phyloP scores from a whole-genome alignment of 2,113 vertebrate species.

The Penelope pileata region DNA sequence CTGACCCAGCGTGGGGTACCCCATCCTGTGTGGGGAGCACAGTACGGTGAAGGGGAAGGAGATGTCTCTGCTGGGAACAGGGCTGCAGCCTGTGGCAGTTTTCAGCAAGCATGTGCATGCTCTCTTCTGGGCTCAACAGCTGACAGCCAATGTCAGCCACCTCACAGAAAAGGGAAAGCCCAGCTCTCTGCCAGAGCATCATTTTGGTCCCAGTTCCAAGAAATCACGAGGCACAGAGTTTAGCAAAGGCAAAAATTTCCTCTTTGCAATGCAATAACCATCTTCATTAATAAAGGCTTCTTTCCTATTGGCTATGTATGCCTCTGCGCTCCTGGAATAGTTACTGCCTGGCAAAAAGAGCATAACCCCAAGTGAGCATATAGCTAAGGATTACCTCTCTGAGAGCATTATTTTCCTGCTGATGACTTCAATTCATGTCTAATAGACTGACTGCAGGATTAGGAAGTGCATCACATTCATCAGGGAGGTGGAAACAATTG shows the following conservation, averaged over 20 bases:
- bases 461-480: not conserved
- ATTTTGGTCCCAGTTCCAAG: not conserved
- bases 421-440: conserved; percentile 3
- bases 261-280: not conserved
- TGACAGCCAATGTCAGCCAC: not conserved
- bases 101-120: not conserved
- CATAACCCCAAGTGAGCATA: not conserved
- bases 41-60: not conserved
- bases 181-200: not conserved
- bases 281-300: not conserved
- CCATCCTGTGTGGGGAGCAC: not conserved
- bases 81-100: not conserved
- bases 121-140: not conserved
- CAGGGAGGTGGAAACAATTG: conserved; percentile 50
- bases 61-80: not conserved
- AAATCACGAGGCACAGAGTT: not conserved
- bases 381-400: not conserved
- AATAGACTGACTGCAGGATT: not conserved
- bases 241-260: not conserved
- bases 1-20: not conserved
- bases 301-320: not conserved
- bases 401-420: not conserved
- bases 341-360: not conserved
- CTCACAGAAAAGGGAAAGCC: not conserved
- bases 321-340: not conserved